These are phyloP conservation scores for Cyclargus thomasi DNA, from an alignment of 1,140 invertebrate species.

Conservation along the genomic window DNA sequence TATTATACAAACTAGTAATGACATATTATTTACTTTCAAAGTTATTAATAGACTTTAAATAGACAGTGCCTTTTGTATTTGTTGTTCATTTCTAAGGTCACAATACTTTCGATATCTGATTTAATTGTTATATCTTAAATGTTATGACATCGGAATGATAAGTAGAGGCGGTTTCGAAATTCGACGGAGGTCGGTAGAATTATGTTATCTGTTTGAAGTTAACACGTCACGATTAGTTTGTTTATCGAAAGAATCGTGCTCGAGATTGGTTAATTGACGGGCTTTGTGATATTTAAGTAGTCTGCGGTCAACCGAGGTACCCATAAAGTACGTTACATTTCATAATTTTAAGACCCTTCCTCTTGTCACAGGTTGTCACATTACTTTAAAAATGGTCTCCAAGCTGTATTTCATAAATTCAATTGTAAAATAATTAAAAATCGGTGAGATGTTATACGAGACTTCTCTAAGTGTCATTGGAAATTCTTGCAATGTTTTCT, in stretches of 20 bases:
- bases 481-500: too few species aligned
- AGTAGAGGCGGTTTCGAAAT: constrained; percentile 12
- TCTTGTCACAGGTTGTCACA: too few species aligned
- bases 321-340: too few species aligned
- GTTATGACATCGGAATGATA: constrained; percentile 27
- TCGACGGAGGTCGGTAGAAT: constrained; percentile 6
- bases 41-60: background rate
- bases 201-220: constrained; percentile 1
- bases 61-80: background rate
- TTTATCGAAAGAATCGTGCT: background rate
- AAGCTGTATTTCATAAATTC: too few species aligned
- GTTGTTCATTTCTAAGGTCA: constrained; percentile 9
- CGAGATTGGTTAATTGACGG: background rate
- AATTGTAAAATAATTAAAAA: too few species aligned
- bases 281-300: background rate
- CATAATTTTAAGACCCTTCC: too few species aligned
- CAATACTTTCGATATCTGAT: constrained; percentile 32
- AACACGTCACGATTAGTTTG: background rate
- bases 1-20: background rate
- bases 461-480: too few species aligned
- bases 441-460: too few species aligned
- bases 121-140: constrained; percentile 37
- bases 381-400: too few species aligned
- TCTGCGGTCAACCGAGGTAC: too few species aligned
- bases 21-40: background rate